Conservation (phyloP, 92 coral and sea anemone genomes). For the Porites cylindrica region DNA sequence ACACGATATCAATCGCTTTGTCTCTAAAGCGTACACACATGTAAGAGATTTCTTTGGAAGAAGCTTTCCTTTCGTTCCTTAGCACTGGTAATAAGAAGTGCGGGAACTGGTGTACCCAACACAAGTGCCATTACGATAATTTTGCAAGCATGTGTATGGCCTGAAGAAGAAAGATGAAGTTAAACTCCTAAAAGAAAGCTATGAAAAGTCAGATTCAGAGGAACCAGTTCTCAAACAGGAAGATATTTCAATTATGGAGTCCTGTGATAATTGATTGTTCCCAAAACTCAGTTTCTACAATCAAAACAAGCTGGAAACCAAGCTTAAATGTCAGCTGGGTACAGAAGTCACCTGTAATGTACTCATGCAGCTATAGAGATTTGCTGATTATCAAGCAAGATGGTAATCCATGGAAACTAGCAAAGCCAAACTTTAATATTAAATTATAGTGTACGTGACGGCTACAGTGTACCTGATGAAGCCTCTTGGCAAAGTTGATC, state of each 20-base stretch:
- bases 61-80: no score
- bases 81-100: no score
- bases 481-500: neutral
- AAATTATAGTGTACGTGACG: constrained; percentile 29
- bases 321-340: constrained; percentile 5
- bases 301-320: constrained; percentile 6
- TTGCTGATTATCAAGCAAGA: constrained; percentile 39
- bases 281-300: constrained; percentile 41
- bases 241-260: constrained; percentile 48
- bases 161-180: neutral
- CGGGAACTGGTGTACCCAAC: constrained; percentile 29
- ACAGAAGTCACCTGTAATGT: constrained; percentile 23
- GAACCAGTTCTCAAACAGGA: constrained; percentile 46
- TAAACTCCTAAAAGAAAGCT: neutral
- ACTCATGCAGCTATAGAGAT: constrained; percentile 26
- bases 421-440: constrained; percentile 31
- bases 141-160: constrained; percentile 43
- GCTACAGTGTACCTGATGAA: constrained; percentile 36
- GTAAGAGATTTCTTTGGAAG: no score
- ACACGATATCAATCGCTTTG: no score
- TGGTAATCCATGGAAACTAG: constrained; percentile 43
- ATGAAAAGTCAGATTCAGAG: constrained; percentile 24
- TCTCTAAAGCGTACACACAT: no score
- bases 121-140: constrained; percentile 33
- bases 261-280: constrained; percentile 47